These are phyloP conservation scores for Rutilus rutilus DNA, from an alignment of 2,113 vertebrate species.

Conservation along the genomic window DNA sequence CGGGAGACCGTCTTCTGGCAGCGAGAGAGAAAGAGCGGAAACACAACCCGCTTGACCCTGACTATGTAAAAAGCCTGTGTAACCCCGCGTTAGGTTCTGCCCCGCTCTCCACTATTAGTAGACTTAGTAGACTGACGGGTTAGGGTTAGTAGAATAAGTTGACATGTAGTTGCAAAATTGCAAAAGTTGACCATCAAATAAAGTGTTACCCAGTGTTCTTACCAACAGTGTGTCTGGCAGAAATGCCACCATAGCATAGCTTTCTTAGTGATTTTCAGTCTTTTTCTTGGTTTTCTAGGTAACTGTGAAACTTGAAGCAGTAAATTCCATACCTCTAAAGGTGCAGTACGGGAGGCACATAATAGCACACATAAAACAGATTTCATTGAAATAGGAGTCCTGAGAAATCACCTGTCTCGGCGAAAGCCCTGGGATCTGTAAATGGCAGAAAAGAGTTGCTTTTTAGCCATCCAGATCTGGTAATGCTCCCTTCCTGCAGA, in stretches of 20 bases:
- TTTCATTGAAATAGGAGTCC: neutral
- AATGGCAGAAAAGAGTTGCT: neutral
- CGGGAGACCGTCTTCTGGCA: no score
- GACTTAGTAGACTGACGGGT: no score
- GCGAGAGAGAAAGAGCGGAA: no score
- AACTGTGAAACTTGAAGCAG: slow-evolving; percentile 3
- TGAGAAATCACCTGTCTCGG: neutral
- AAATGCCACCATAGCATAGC: slow-evolving; percentile 19
- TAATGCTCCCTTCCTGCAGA: neutral
- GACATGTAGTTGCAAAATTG: no score
- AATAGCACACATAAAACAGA: neutral
- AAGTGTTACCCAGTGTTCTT: neutral
- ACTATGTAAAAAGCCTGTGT: no score
- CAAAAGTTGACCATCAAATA: no score
- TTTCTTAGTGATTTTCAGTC: slow-evolving; percentile 21
- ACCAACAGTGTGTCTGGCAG: neutral
- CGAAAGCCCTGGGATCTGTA: neutral
- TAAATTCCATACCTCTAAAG: slow-evolving; percentile 39
- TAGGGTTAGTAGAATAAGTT: no score
- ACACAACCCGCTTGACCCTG: no score
- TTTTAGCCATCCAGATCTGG: neutral
- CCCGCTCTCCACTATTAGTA: no score
- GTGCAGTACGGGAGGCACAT: neutral
- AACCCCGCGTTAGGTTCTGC: no score
- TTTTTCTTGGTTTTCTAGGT: slow-evolving; percentile 29